Evolutionary conservation across 2,888 invertebrate species (phyloP), one percentile per base, ranked within the genome.

Genomic region (Coecobrya sp.): DNA sequence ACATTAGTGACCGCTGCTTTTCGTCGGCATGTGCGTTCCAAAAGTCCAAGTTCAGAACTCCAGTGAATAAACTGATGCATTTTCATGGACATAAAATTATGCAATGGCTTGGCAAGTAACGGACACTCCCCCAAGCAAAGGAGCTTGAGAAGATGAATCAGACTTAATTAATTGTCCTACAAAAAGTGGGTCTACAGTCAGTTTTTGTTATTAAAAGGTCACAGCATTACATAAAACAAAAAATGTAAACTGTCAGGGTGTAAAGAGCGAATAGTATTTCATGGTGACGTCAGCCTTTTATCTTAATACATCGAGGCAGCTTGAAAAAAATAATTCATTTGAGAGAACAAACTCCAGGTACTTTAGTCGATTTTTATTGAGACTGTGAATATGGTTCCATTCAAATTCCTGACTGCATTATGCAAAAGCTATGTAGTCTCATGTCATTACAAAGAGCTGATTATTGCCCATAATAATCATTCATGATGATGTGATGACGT

Each of bases 401-500:
- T 30, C 2, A 13, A 16, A 25, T 68, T 68, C 30, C 0, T 0
- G 1, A 25, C 59, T 59, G 59, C 19, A 59, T 65, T 27, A 25
- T 13, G 22, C 5, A 25, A 25, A 52, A 16, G 13, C 2, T 52
- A 4, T 65, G 62, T 4, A 65, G 0, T 68, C 1, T 68, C 27
- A 30, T 65, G 10, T 68, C 27, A 65, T 65, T 65, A 25, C 70
- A 73, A 36, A 1, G 68, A 27, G 70, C 42, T 45, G 76, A 42
- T 76, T 45, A 42, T n/a, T 19, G 11, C 22, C 76, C 19, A 45
- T 45, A 36, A n/a, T 36, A 76, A 76, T 76, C 42, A 76, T 19
- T 49, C 25, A 49, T 30, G 52, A 79, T 52, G 27, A 25, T 30
- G 52, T 11, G 55, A 79, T 79, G 79, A 79, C 79, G 79, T n/a